Evolutionary conservation across 1,140 invertebrate genomes (phyloP), one percentile per base, ranked within the genome.

Genomic region (Dysdera silvatica): DNA sequence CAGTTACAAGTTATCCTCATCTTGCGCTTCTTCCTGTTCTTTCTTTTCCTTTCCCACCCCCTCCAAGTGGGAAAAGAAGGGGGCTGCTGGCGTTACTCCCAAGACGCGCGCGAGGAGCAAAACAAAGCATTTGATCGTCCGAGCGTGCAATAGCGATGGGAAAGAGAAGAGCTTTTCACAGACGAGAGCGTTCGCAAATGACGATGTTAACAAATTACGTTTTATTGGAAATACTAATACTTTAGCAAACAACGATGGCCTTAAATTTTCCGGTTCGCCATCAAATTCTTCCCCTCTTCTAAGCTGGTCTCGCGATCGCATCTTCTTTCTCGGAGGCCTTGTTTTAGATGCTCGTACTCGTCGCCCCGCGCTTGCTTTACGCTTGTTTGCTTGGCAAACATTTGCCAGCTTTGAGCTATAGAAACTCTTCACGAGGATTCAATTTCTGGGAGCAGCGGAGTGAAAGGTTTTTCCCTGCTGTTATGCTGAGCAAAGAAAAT

Each of bases 221-320:
- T 59, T 59, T 59, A 59, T 59, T 59, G 57, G 57, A 59, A 59
- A 59, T 58, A 58, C 55, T 58, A 58, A 58, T 58, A 43, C 43
- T 23, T 41, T n/a, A 47, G 32, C 24, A 32, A 14, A 29, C 28
- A 48, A 32, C 14, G 31, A 47, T 18, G 37, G 28, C 16, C 55
- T 56, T 33, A 47, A 16, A n/a, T 31, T 48, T 59, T 48, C 33
- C 57, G 47, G 31, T 59, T 59, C 26, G 20, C 26, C 31, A 12
- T 12, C 47, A n/a, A 29, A 40, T 33, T 20, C 45, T 49, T 40
- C 40, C 31, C 41, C 24, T 45, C 41, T 45, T 45, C 18, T 45
- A 20, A 45, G 18, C 8, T 23, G 24, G 14, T 32, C 47, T 33
- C 31, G 31, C 20, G 32, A 32, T 33, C 31, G 31, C 20, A 24